These are phyloP conservation scores for Anarrhichthys ocellatus DNA, from an alignment of 2,113 vertebrate genomes.

Conservation along the genomic window DNA sequence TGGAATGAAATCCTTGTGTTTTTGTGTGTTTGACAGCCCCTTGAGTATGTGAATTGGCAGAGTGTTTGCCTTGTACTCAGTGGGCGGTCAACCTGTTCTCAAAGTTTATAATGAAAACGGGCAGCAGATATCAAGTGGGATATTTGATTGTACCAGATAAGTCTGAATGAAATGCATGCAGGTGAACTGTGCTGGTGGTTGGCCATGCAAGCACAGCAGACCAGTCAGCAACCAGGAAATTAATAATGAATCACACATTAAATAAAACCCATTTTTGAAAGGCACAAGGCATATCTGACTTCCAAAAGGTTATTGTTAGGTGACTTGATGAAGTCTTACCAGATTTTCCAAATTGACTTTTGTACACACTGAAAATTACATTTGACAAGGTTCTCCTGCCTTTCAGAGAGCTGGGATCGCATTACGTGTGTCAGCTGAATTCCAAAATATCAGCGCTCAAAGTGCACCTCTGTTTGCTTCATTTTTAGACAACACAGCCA, in stretches of 20 bases:
- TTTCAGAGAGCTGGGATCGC: conserved; percentile 17
- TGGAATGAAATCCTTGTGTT: background rate
- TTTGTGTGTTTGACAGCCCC: background rate
- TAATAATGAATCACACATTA: conserved; percentile 60
- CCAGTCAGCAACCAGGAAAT: conserved; percentile 52
- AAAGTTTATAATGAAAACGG: conserved; percentile 26
- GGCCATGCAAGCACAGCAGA: conserved; percentile 27
- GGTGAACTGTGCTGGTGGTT: conserved; percentile 37
- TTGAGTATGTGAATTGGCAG: conserved; percentile 20
- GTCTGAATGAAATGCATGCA: conserved; percentile 44
- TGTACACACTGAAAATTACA: conserved; percentile 29
- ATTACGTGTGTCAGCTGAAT: conserved; percentile 30
- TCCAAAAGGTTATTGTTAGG: conserved; percentile 24
- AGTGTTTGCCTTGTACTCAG: conserved; percentile 43
- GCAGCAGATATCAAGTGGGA: conserved; percentile 10
- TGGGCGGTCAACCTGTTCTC: conserved; percentile 18
- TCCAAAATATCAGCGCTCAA: conserved; percentile 18
- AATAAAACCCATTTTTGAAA: conserved; percentile 48
- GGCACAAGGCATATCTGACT: conserved; percentile 34
- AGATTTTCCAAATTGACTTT: conserved; percentile 33
- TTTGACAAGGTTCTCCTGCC: conserved; percentile 26
- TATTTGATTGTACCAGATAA: conserved; percentile 32
- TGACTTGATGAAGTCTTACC: conserved; percentile 24
- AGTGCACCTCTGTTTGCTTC: conserved; percentile 1
- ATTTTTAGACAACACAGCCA: conserved; percentile 91